phyloP scores from a whole-genome alignment of 2,888 invertebrate species.

The Nephrotoma flavescens region DNA sequence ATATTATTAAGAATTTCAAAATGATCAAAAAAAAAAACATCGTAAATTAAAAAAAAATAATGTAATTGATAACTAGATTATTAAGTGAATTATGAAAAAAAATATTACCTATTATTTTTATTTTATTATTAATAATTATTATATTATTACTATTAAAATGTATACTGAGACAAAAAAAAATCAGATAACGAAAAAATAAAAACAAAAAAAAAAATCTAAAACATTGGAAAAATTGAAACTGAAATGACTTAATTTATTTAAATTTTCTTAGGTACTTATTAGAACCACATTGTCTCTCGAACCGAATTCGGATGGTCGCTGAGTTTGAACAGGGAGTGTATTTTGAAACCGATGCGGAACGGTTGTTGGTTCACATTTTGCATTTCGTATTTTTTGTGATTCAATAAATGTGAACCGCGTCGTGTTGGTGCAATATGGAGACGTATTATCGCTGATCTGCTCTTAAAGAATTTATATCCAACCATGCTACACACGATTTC shows the following conservation, averaged over 20 bases:
- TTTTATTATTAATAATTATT: background rate
- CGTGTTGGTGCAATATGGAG: no score
- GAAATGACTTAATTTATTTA: background rate
- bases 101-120: background rate
- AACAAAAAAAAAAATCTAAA: background rate
- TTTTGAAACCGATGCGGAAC: no score
- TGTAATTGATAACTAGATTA: background rate
- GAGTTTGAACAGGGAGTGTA: no score
- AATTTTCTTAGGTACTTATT: no score
- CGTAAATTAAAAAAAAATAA: background rate
- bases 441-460: no score
- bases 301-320: no score
- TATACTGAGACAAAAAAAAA: background rate
- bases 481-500: no score
- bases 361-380: no score
- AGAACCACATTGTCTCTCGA: no score
- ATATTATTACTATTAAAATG: background rate
- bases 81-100: background rate
- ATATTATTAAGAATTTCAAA: background rate
- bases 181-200: background rate
- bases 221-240: background rate
- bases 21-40: background rate
- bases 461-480: no score
- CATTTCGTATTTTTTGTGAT: no score
- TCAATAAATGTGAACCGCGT: no score